phyloP scores from a whole-genome alignment of 2,113 vertebrate genomes.

The Takifugu flavidus region DNA sequence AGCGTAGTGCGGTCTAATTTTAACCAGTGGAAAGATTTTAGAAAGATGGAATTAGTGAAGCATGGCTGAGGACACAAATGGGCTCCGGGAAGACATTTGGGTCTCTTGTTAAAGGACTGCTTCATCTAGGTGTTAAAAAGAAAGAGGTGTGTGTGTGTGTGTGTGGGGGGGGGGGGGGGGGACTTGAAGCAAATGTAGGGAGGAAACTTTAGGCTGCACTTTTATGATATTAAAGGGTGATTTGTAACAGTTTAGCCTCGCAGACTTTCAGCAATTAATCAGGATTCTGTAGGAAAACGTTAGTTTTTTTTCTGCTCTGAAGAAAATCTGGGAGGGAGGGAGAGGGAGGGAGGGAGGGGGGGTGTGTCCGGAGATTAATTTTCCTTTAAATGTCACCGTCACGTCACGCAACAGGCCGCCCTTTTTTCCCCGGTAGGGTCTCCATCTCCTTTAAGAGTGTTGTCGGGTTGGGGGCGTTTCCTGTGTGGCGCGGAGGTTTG shows the following conservation, averaged over 20 bases:
- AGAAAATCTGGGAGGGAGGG: not conserved
- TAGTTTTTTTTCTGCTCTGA: not conserved
- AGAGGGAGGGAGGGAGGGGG: no score
- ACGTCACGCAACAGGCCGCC: slow-evolving; percentile 17
- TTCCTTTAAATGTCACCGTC: slow-evolving; percentile 42
- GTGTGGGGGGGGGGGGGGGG: no score
- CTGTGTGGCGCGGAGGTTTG: not conserved
- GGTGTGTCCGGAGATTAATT: slow-evolving; percentile 19
- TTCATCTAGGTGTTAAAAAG: slow-evolving; percentile 65
- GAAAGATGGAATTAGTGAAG: slow-evolving; percentile 70
- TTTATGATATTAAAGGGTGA: slow-evolving; percentile 49
- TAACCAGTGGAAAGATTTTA: slow-evolving; percentile 74
- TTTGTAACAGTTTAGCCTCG: slow-evolving; percentile 32
- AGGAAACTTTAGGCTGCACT: slow-evolving; percentile 29
- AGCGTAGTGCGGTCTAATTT: slow-evolving; percentile 72
- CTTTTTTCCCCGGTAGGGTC: slow-evolving; percentile 52
- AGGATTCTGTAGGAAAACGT: slow-evolving; percentile 8
- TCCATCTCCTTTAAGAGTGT: slow-evolving; percentile 12
- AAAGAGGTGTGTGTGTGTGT: not conserved
- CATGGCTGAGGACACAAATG: slow-evolving; percentile 69
- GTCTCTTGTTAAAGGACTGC: slow-evolving; percentile 65
- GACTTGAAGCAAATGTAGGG: slow-evolving; percentile 18
- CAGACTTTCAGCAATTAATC: not conserved
- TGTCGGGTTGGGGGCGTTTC: not conserved
- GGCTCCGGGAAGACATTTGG: slow-evolving; percentile 59